A percentile compares a stretch with the other conserved stretches of the same genome.
These are phyloP conservation scores for Oreortyx pictus DNA, from an alignment of 2,797 vertebrate genomes.

Conservation along the genomic window DNA sequence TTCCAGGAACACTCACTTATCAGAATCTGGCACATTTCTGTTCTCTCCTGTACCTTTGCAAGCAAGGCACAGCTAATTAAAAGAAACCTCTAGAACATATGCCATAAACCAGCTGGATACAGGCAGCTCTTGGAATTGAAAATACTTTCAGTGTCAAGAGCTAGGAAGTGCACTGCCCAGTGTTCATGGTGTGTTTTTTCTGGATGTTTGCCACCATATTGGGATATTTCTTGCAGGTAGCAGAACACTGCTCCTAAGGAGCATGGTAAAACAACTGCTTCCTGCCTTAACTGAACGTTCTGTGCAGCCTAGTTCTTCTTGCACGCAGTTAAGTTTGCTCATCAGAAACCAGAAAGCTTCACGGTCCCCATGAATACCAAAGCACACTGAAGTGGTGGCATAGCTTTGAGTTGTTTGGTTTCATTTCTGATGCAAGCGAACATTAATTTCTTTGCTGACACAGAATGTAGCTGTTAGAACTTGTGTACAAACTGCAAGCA, in stretches of 20 bases:
- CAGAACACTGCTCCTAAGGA: neutral
- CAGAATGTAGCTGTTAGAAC: neutral
- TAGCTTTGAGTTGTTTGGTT: neutral
- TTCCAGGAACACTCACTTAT: neutral
- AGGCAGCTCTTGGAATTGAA: neutral
- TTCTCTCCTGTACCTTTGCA: neutral
- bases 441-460: neutral
- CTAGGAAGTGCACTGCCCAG: neutral
- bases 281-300: constrained; percentile 10
- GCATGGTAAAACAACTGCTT: neutral
- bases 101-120: neutral
- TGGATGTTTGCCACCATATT: neutral
- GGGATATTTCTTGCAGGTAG: constrained; percentile 1
- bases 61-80: neutral
- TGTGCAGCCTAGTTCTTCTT: neutral
- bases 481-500: neutral
- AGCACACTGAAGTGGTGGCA: neutral
- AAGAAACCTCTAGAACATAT: constrained; percentile 2
- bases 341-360: neutral
- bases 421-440: neutral
- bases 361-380: neutral
- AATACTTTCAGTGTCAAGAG: neutral
- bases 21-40: neutral
- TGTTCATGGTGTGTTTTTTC: neutral
- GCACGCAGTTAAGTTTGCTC: neutral